Base-by-base conservation (phyloP, 2,113 vertebrate species). In the Amphilophus citrinellus region DNA sequence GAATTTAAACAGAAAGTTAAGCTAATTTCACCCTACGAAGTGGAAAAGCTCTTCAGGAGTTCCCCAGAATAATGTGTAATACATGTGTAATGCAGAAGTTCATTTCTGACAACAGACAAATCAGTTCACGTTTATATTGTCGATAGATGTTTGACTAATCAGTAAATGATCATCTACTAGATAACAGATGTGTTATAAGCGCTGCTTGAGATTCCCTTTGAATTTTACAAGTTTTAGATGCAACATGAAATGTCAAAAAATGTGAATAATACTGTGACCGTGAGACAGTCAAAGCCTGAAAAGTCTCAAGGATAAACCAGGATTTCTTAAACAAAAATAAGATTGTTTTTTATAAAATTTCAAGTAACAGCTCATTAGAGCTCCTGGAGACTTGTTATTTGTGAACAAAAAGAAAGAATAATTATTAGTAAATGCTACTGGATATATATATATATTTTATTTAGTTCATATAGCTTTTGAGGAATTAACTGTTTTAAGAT, bases 1-100 rank as follows among this genome's bases (percentile, higher is more conserved):
- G 2, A 17, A 58, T 82, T 78, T 13, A 68, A 60, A 42, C 20
- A 62, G 27, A 4, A 78, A 62, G 24, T 15, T 9, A 68, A 80
- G 65, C 6, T 17, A 24, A 62, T 68, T 68, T 77, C 39, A 39
- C 10, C 27, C 11, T 53, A 10, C 57, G n/a, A 79, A 63, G 63
- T 73, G 30, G 20, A 79, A 79, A 88, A 65, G 5, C 35, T 50
- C 47, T 18, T 65, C 58, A 61, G 60, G 7, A 8, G 15, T 73
- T 32, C 7, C 47, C 30, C 18, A 20, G 10, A 47, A 20, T 79
- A 15, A 68, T 85, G 68, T 63, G 17, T 14, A 53, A 61, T 53
- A 20, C 32, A 66, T 20, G 32, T 13, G 30, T 22, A 10, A n/a
- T 50, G 50, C 27, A 60, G 39, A 42, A 44, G 75, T 42, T 24